Evolutionary conservation across 2,888 invertebrate species (phyloP), one percentile per base, ranked within the genome.

Genomic region (Lordiphosa fenestrarum): DNA sequence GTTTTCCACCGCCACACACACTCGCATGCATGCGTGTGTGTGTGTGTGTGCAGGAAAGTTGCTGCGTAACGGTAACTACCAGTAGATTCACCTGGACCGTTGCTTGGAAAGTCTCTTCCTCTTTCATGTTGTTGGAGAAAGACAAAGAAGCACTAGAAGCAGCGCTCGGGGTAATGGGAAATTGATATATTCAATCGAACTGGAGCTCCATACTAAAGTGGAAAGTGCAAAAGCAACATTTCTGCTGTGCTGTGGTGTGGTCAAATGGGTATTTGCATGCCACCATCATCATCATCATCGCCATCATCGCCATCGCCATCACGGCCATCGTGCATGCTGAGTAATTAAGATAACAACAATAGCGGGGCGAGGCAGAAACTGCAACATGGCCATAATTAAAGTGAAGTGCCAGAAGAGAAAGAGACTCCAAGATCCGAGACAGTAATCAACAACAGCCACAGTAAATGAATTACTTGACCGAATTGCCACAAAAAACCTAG

Each of bases 61-160:
- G 76, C 85, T 84, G 85, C 85, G 78, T 80, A 80, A 80, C 85
- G 78, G 85, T 84, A 80, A 70, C 70, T 70, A 67, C 83, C 75
- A 72, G 69, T 71, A 63, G 63, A 37, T 25, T 25, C 7, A 25
- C 25, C 25, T 25, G 30, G 30, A 30, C 30, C 30, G 30, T 30
- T 30, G 21, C 42, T 42, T 42, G 10, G 10, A 21, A 5, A 42
- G 13, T 23, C 23, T 23, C 12, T 41, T 41, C 41, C n/a, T 41
- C 23, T 19, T 33, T 30, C n/a, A 6, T 30, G 12, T 9, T 30
- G n/a, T 15, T 33, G 7, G 9, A 21, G 39, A 15, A 10, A 15
- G 10, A 30, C 30, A 39, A 39, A 9, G 46, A 38, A 5, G 53
- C 47, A 48, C 7, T 10, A 15, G 19, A 13, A 15, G 30, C 10